These are phyloP conservation scores for Callorhinus ursinus DNA, from an alignment of 2,113 vertebrate species.

Conservation along the genomic window DNA sequence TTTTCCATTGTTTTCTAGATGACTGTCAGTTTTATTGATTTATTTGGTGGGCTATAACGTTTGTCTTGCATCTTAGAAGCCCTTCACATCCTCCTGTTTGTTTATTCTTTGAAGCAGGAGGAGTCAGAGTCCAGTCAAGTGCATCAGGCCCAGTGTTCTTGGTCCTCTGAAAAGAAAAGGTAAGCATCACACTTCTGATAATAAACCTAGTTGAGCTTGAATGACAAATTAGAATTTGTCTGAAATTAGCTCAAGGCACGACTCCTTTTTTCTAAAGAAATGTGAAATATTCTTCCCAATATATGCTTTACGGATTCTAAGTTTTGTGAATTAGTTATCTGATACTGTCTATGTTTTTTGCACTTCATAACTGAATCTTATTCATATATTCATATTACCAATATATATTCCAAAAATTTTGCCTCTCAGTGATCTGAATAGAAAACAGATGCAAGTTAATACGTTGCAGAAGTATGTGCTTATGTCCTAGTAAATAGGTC, in stretches of 20 bases:
- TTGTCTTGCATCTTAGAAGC: conserved; percentile 40
- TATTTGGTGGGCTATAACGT: conserved; percentile 7
- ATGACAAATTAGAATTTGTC: conserved; percentile 35
- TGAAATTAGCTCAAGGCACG: conserved; percentile 13
- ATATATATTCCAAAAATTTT: conserved; percentile 51
- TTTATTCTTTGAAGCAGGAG: conserved; percentile 88
- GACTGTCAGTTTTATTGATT: not conserved
- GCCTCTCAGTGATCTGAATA: conserved; percentile 47
- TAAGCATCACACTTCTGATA: conserved; percentile 74
- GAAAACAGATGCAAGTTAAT: conserved; percentile 45
- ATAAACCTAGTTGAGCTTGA: conserved; percentile 24
- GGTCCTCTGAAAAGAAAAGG: conserved; percentile 98
- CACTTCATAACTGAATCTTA: conserved; percentile 31
- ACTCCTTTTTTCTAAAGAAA: conserved; percentile 59
- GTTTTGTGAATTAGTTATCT: conserved; percentile 51
- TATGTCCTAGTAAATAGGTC: not conserved
- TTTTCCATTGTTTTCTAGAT: conserved; percentile 26
- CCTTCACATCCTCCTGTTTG: conserved; percentile 51
- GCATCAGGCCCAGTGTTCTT: conserved; percentile 96
- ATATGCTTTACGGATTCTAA: not conserved
- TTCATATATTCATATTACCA: conserved; percentile 30
- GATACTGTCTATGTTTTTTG: conserved; percentile 37
- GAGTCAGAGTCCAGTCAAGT: conserved; percentile 97
- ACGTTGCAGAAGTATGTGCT: conserved; percentile 33
- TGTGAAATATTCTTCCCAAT: not conserved